phyloP scores from a whole-genome alignment of 2,888 invertebrate species.

The Chaetoderma sp. region DNA sequence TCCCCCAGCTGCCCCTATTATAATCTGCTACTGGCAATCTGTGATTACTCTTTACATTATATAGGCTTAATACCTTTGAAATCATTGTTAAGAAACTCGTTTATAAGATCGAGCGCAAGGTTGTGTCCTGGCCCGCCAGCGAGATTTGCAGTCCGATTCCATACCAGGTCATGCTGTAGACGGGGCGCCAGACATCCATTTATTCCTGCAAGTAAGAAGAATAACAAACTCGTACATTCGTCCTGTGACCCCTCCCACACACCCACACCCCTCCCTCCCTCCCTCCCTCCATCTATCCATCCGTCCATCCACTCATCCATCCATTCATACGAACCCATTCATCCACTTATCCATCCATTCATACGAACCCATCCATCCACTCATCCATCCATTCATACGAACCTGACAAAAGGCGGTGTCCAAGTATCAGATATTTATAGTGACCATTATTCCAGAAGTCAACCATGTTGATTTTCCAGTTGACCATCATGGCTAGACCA shows the following conservation, averaged over 20 bases:
- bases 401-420: conserved; percentile 25
- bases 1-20: too few species aligned
- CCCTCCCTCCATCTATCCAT: too few species aligned
- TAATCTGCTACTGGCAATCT: too few species aligned
- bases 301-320: too few species aligned
- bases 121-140: conserved; percentile 14
- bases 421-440: conserved; percentile 27
- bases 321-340: too few species aligned
- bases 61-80: conserved; percentile 26
- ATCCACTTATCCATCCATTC: too few species aligned
- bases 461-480: conserved; percentile 26
- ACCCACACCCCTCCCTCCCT: too few species aligned
- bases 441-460: conserved; percentile 27
- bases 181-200: conserved; percentile 17
- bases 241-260: too few species aligned
- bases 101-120: conserved; percentile 19
- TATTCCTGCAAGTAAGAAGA: conserved; percentile 1
- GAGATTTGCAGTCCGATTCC: conserved; percentile 21
- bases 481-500: conserved; percentile 13
- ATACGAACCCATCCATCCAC: too few species aligned
- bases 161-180: conserved; percentile 9
- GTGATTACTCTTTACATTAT: too few species aligned
- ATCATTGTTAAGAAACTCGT: conserved; percentile 27
- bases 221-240: too few species aligned
- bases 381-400: background rate